A percentile compares a stretch with the other conserved stretches of the same genome.
These are phyloP conservation scores for Maccullochella peelii DNA, from an alignment of 2,113 vertebrate genomes.

Conservation along the genomic window DNA sequence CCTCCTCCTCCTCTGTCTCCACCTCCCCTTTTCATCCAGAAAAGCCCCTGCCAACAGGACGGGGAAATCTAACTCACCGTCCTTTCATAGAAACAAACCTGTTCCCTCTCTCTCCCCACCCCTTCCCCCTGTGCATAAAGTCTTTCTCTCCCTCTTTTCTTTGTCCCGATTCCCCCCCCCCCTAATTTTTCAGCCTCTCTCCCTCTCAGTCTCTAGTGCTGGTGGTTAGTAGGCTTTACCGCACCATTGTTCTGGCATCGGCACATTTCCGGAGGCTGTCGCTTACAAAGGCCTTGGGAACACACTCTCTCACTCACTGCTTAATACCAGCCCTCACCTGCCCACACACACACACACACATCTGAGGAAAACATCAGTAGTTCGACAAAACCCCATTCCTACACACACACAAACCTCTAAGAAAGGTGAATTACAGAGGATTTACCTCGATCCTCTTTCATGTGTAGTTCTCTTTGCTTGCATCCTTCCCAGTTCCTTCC, in stretches of 20 bases:
- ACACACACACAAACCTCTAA: conserved; percentile 35
- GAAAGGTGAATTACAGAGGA: conserved; percentile 53
- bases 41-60: conserved; percentile 58
- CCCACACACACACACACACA: conserved; percentile 44
- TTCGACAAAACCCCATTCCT: conserved; percentile 1
- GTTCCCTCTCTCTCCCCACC: conserved; percentile 40
- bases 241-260: conserved; percentile 78
- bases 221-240: conserved; percentile 64
- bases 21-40: conserved; percentile 62
- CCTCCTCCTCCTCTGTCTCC: conserved; percentile 52
- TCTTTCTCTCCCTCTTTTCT: conserved; percentile 49
- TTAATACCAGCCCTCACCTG: conserved; percentile 61
- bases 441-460: conserved; percentile 50
- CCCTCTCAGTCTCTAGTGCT: conserved; percentile 47
- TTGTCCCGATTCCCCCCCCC: conserved; percentile 42
- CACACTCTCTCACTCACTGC: conserved; percentile 53
- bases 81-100: conserved; percentile 73
- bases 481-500: conserved; percentile 1
- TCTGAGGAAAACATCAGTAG: conserved; percentile 4
- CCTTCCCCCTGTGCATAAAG: conserved; percentile 29
- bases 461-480: conserved; percentile 26
- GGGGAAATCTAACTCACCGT: conserved; percentile 69
- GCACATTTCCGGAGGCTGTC: conserved; percentile 75
- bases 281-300: conserved; percentile 56
- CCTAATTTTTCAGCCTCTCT: conserved; percentile 30